Evolutionary conservation across 23 tunicate species (phyloP).

Genomic region (Phallusia fumigata): DNA sequence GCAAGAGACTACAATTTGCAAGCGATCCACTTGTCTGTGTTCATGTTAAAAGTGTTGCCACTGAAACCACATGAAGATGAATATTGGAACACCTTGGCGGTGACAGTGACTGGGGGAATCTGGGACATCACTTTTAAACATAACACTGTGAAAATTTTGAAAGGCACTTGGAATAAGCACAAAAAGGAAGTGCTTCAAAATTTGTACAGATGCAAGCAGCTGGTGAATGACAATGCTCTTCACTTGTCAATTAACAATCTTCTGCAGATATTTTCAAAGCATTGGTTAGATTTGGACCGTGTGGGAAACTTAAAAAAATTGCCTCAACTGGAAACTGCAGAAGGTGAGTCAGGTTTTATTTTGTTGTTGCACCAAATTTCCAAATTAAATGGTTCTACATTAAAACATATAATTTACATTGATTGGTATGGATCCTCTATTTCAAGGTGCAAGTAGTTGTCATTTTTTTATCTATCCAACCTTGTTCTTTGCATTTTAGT

Average conservation of each 20-base stretch:
- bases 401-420: too few relatives aligned
- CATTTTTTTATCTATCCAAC: too few relatives aligned
- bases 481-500: too few relatives aligned
- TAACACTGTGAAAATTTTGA: neutral
- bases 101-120: neutral
- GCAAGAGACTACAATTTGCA: neutral
- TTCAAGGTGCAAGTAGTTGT: too few relatives aligned
- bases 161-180: neutral
- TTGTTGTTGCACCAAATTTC: too few relatives aligned
- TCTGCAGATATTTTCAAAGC: neutral
- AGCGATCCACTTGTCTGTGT: neutral
- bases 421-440: too few relatives aligned
- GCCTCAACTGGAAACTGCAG: too few relatives aligned
- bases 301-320: too few relatives aligned
- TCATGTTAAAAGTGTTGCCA: neutral
- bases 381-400: too few relatives aligned
- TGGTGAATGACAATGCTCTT: neutral
- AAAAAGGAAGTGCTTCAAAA: slow-evolving; percentile 2
- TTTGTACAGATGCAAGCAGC: slow-evolving; percentile 4
- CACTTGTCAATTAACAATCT: neutral
- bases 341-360: too few relatives aligned
- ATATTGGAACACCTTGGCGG: neutral
- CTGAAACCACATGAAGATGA: slow-evolving; percentile 1
- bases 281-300: neutral
- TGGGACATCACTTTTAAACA: neutral